These are phyloP conservation scores for Mormyrops boulengeri DNA, from an alignment of 2,797 vertebrate species.

Conservation along the genomic window DNA sequence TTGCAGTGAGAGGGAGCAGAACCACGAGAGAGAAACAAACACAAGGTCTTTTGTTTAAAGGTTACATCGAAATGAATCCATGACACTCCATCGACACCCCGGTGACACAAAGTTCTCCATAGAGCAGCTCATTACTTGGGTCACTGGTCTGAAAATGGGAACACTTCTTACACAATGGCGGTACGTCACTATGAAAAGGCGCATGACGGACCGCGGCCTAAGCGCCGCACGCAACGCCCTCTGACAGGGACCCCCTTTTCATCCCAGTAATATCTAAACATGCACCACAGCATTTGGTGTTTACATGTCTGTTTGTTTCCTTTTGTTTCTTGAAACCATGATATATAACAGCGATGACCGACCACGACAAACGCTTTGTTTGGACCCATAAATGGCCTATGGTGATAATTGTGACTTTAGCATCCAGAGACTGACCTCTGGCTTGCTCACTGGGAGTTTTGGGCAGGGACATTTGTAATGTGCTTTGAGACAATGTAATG, in stretches of 20 bases:
- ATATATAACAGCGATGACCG: slow-evolving; percentile 22
- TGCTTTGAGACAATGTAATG: not conserved
- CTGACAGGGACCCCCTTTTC: slow-evolving; percentile 19
- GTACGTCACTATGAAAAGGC: slow-evolving; percentile 25
- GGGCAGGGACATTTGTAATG: not conserved
- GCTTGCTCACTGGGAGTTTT: not conserved
- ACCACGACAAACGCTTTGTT: not conserved
- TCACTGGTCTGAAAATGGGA: slow-evolving; percentile 4
- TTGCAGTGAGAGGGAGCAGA: slow-evolving; percentile 2
- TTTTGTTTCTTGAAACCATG: slow-evolving; percentile 13
- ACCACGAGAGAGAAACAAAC: slow-evolving; percentile 9
- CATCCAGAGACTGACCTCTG: not conserved
- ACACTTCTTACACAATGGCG: slow-evolving; percentile 8
- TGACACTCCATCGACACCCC: slow-evolving; percentile 17
- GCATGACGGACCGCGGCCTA: not conserved
- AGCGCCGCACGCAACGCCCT: not conserved
- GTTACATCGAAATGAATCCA: slow-evolving; percentile 20
- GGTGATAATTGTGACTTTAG: not conserved
- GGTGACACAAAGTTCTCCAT: not conserved
- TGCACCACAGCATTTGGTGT: slow-evolving; percentile 8
- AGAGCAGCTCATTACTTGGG: not conserved
- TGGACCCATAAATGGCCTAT: not conserved
- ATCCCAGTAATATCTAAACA: slow-evolving; percentile 24
- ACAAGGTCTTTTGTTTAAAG: slow-evolving; percentile 29
- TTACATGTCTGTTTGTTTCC: not conserved